Conservation (phyloP, 2,113 vertebrate genomes). For the Rhynchopsitta pachyrhyncha region DNA sequence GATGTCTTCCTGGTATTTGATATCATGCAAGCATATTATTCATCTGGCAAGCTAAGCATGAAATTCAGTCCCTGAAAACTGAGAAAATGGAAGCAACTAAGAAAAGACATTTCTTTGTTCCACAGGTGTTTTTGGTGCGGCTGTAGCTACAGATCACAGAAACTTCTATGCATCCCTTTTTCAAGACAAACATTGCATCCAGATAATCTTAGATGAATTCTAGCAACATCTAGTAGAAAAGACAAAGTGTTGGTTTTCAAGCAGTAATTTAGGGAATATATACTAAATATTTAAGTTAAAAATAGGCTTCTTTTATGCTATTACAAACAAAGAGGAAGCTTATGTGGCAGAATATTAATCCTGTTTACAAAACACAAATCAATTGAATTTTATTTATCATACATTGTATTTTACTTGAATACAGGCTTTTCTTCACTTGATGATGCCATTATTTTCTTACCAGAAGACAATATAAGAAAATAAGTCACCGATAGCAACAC, state of each 20-base stretch:
- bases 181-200: neutral
- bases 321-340: neutral
- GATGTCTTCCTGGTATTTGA: neutral
- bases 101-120: neutral
- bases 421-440: neutral
- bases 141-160: neutral
- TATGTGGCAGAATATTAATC: neutral
- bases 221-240: neutral
- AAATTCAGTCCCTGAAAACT: neutral
- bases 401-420: neutral
- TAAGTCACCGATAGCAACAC: neutral
- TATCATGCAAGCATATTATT: neutral
- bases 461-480: neutral
- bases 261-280: neutral
- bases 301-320: neutral
- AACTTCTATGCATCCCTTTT: neutral
- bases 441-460: neutral
- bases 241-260: neutral
- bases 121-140: neutral
- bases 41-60: neutral
- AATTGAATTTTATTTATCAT: neutral
- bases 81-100: neutral
- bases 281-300: neutral
- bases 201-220: neutral
- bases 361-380: neutral